These are phyloP conservation scores for Epinephelus lanceolatus DNA, from an alignment of 2,113 vertebrate genomes.

Conservation along the genomic window DNA sequence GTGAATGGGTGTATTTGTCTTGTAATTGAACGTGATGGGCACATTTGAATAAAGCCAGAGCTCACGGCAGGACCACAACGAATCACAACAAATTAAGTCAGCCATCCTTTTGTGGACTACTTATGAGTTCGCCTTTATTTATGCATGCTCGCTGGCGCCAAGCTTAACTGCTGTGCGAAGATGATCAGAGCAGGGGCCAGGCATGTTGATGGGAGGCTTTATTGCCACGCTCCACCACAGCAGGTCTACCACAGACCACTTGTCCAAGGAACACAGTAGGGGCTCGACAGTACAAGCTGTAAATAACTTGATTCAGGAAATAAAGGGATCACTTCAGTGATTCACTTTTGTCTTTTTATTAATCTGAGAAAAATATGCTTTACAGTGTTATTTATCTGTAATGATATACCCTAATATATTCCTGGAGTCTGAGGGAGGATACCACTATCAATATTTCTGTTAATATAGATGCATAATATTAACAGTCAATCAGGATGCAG, in stretches of 20 bases:
- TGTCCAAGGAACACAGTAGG: constrained; percentile 10
- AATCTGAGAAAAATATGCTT: not conserved
- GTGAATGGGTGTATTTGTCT: constrained; percentile 74
- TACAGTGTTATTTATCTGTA: not conserved
- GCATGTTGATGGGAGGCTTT: constrained; percentile 26
- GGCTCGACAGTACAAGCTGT: not conserved
- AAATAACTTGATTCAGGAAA: not conserved
- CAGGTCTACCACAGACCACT: constrained; percentile 41
- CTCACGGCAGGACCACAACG: constrained; percentile 77
- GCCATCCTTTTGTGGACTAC: constrained; percentile 75
- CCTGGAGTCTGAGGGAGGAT: not conserved
- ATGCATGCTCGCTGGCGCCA: constrained; percentile 79
- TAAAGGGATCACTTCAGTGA: not conserved
- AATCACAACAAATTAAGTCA: constrained; percentile 85
- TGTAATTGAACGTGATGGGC: constrained; percentile 87
- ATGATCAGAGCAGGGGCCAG: constrained; percentile 52
- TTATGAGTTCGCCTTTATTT: constrained; percentile 85
- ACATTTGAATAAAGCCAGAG: constrained; percentile 84
- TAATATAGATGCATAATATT: too few species aligned
- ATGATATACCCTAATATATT: not conserved
- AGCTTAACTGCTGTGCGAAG: constrained; percentile 56
- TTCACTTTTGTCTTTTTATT: not conserved
- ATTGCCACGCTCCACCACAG: constrained; percentile 19
- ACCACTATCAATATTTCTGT: not conserved
- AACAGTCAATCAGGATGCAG: not conserved